Evolutionary conservation across 1,140 invertebrate genomes (phyloP), one percentile per base, ranked within the genome.

Genomic region (Ericerus pela): DNA sequence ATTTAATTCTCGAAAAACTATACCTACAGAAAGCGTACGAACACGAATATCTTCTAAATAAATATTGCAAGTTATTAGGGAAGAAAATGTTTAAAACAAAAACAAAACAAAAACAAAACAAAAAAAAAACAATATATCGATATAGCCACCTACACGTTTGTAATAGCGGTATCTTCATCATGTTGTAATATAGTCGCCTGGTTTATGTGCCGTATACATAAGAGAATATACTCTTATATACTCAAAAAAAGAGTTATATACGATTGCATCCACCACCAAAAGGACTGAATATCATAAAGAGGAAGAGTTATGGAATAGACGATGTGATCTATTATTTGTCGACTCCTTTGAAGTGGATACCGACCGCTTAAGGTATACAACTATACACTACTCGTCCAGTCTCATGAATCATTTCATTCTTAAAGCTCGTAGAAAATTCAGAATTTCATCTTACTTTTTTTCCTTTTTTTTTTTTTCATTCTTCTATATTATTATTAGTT

Each of bases 241-340:
- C n/a, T n/a, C n/a, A n/a, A n/a, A n/a, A n/a, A n/a, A n/a, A n/a
- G n/a, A n/a, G n/a, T n/a, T n/a, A n/a, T n/a, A n/a, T n/a, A n/a
- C n/a, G n/a, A n/a, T n/a, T n/a, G n/a, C n/a, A n/a, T n/a, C n/a
- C n/a, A n/a, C n/a, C n/a, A n/a, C n/a, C 20, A 5, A 47, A 47
- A 47, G 41, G 41, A 47, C 20, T 47, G 41, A 47, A 47, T 47
- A 47, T n/a, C n/a, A n/a, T n/a, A n/a, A n/a, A n/a, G n/a, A n/a
- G 26, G 26, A 47, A 47, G 41, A 47, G 41, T 47, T 47, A 47
- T 47, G 26, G 41, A 3, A 24, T 24, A 47, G 41, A 47, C 41
- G 41, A 47, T 47, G 41, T 47, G 41, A 47, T 47, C 41, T 47
- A 47, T 47, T 47, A 47, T 47, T 47, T 24, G 22, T 47, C 41